Evolutionary conservation across 2,113 vertebrate genomes (phyloP).

Genomic region (Seriola quinqueradiata): DNA sequence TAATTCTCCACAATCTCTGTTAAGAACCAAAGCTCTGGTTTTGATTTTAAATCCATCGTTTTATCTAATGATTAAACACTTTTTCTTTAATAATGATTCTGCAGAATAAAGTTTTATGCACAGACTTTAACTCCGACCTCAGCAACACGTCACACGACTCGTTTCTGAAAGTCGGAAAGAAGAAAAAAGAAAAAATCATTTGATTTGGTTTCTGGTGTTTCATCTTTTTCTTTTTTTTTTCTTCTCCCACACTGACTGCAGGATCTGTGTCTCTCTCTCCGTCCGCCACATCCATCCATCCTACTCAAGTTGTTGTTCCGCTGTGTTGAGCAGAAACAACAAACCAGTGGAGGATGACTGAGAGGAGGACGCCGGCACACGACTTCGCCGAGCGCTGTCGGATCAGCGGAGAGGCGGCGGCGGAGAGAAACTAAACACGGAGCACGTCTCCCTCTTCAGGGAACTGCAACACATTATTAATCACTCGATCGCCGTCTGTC

Average conservation of each 20-base stretch:
- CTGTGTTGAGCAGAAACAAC: conserved; percentile 29
- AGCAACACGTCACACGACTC: conserved; percentile 10
- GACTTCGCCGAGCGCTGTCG: too few species aligned
- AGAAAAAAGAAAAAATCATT: conserved; percentile 34
- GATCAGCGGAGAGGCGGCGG: background rate
- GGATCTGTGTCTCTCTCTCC: conserved; percentile 15
- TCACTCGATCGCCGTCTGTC: too few species aligned
- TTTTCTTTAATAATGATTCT: background rate
- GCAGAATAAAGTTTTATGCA: background rate
- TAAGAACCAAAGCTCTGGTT: conserved; percentile 19
- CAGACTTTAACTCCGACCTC: conserved; percentile 9
- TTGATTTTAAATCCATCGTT: conserved; percentile 19
- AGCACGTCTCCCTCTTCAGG: background rate
- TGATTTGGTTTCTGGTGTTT: conserved; percentile 17
- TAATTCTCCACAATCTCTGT: conserved; percentile 16
- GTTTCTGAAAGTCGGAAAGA: conserved; percentile 29
- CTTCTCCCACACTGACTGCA: conserved; percentile 31
- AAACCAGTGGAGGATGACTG: background rate
- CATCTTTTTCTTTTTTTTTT: background rate
- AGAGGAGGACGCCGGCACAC: background rate
- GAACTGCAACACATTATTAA: background rate
- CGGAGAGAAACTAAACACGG: background rate
- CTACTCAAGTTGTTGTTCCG: conserved; percentile 31
- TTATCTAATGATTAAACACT: conserved; percentile 19
- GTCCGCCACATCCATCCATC: conserved; percentile 42